phyloP scores from a whole-genome alignment of 2,113 vertebrate species.

The Odobenus rosmarus region DNA sequence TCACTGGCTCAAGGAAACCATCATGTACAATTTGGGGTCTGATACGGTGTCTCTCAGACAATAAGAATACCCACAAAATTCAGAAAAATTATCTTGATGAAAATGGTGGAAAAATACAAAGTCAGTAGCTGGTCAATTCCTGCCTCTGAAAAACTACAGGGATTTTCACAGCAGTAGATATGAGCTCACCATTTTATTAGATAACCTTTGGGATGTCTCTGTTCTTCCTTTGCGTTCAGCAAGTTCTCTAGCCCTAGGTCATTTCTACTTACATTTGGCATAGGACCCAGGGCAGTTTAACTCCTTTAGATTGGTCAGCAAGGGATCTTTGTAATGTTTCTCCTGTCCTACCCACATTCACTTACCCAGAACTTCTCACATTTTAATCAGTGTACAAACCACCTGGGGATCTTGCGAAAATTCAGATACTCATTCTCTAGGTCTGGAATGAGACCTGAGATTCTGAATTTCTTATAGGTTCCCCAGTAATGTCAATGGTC shows the following conservation, averaged over 20 bases:
- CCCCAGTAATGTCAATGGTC: neutral
- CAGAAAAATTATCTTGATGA: neutral
- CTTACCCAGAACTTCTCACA: neutral
- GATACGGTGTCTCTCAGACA: neutral
- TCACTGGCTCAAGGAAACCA: neutral
- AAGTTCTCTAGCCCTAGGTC: neutral
- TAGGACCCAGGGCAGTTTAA: neutral
- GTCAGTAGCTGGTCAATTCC: neutral
- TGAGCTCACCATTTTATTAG: neutral
- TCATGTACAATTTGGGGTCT: neutral
- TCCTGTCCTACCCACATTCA: neutral
- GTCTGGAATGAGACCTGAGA: neutral
- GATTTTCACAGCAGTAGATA: neutral
- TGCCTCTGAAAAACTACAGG: neutral
- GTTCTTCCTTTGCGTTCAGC: neutral
- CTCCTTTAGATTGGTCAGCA: neutral
- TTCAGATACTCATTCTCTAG: neutral
- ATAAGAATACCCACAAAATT: neutral
- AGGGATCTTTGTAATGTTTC: neutral
- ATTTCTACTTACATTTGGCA: neutral
- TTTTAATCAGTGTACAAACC: neutral
- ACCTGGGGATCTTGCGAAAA: neutral
- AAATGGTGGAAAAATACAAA: neutral
- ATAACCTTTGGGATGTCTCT: neutral
- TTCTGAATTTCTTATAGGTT: neutral